Base-by-base conservation (phyloP, 2,888 invertebrate genomes). In the Athripsodes cinereus region DNA sequence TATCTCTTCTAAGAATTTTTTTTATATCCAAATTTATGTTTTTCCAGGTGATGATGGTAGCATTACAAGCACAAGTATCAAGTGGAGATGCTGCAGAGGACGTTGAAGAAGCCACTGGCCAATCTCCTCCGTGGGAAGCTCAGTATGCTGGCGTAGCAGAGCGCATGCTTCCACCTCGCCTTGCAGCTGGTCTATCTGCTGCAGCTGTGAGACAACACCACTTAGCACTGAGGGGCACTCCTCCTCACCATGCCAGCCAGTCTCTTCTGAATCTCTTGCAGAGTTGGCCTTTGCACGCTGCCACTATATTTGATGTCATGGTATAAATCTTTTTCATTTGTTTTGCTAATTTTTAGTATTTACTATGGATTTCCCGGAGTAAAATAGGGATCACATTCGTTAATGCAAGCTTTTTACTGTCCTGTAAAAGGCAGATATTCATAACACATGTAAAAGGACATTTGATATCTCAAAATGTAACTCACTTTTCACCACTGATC, bases 281-380 rank as follows among this genome's bases (percentile, higher is more conserved):
- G 71, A 91, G 91, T 64, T 96, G 96, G 96, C 94, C 94, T 26
- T 80, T 96, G 55, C 92, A 95, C 64, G 84, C 90, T 65, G 94
- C 96, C 16, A 94, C 94, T 51, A 90, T 96, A 68, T 96, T 93
- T 71, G 95, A 96, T 72, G 96, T 96, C 46, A 92, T 92, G 87
- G 91, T 91, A 69, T 79, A 80, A 44, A 13, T n/a, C 48, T 18
- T 44, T 44, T n/a, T n/a, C n/a, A n/a, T n/a, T n/a, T n/a, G n/a
- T n/a, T n/a, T n/a, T n/a, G n/a, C n/a, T n/a, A n/a, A n/a, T n/a
- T n/a, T n/a, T n/a, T n/a, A n/a, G n/a, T n/a, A n/a, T n/a, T n/a
- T n/a, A n/a, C n/a, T n/a, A n/a, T n/a, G n/a, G n/a, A n/a, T n/a
- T n/a, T n/a, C n/a, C n/a, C n/a, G n/a, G n/a, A n/a, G n/a, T n/a